Evolutionary conservation across 2,888 invertebrate species (phyloP).

Genomic region (Thymelicus acteon): DNA sequence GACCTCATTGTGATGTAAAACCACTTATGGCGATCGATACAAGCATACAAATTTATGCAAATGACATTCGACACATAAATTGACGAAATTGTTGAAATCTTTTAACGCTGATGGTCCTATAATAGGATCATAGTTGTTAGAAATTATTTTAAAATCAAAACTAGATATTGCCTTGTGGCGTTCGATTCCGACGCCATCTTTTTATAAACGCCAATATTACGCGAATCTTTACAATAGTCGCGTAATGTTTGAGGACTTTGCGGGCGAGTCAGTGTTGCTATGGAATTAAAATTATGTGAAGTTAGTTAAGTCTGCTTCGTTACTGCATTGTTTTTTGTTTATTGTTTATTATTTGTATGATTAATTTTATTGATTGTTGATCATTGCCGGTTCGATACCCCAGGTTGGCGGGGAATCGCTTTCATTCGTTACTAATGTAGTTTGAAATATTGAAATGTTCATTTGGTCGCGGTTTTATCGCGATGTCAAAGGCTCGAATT

Average conservation of each 20-base stretch:
- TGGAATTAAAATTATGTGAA: conserved; percentile 42
- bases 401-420: conserved; percentile 14
- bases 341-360: conserved; percentile 51
- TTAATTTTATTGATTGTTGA: conserved; percentile 66
- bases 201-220: conserved; percentile 14
- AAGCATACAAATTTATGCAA: conserved; percentile 16
- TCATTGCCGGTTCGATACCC: conserved; percentile 37
- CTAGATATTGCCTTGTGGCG: conserved; percentile 13
- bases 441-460: background rate
- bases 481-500: background rate
- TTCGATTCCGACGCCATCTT: conserved; percentile 9
- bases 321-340: conserved; percentile 58
- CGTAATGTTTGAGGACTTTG: conserved; percentile 37
- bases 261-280: conserved; percentile 40
- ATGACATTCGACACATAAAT: conserved; percentile 3
- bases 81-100: conserved; percentile 15
- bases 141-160: conserved; percentile 5
- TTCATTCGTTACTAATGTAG: conserved; percentile 21
- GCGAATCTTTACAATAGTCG: conserved; percentile 42
- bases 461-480: conserved; percentile 30
- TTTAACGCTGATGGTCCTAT: conserved; percentile 18
- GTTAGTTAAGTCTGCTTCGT: conserved; percentile 50
- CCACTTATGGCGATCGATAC: background rate
- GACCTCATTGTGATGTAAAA: background rate
- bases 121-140: conserved; percentile 18